Percentiles rank a stretch among this genome's conserved stretches.
These are phyloP conservation scores for Sturmia bella DNA, from an alignment of 2,888 invertebrate genomes.

Conservation along the genomic window DNA sequence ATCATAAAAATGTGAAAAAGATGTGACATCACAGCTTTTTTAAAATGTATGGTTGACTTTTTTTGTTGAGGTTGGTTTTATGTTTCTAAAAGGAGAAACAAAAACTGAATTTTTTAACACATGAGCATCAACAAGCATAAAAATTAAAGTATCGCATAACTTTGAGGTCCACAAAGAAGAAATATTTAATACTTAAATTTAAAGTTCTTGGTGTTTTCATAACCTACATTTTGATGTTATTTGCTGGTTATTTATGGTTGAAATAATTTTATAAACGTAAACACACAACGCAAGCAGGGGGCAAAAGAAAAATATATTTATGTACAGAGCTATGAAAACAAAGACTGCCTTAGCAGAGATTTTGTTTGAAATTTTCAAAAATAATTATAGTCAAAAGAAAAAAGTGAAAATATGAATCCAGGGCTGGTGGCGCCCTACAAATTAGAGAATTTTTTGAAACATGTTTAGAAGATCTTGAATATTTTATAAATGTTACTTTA, in stretches of 20 bases:
- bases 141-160: slow-evolving; percentile 42
- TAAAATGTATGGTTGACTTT: slow-evolving; percentile 32
- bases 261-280: neutral
- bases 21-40: slow-evolving; percentile 53
- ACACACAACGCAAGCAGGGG: neutral
- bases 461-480: too few species aligned
- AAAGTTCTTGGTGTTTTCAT: slow-evolving; percentile 20
- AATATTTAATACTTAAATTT: neutral
- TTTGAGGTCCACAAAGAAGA: slow-evolving; percentile 25
- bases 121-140: slow-evolving; percentile 44
- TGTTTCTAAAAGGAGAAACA: neutral
- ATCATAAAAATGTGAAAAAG: slow-evolving; percentile 63
- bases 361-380: too few species aligned
- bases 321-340: too few species aligned
- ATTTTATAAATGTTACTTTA: too few species aligned
- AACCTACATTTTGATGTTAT: neutral
- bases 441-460: too few species aligned
- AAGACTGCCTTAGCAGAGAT: too few species aligned
- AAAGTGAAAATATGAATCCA: too few species aligned
- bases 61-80: neutral
- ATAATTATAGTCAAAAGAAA: too few species aligned
- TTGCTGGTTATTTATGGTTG: neutral
- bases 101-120: slow-evolving; percentile 32
- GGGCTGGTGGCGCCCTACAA: too few species aligned
- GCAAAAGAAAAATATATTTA: neutral